These are phyloP conservation scores for Ibidorhyncha struthersii DNA, from an alignment of 2,113 vertebrate species.

Conservation along the genomic window DNA sequence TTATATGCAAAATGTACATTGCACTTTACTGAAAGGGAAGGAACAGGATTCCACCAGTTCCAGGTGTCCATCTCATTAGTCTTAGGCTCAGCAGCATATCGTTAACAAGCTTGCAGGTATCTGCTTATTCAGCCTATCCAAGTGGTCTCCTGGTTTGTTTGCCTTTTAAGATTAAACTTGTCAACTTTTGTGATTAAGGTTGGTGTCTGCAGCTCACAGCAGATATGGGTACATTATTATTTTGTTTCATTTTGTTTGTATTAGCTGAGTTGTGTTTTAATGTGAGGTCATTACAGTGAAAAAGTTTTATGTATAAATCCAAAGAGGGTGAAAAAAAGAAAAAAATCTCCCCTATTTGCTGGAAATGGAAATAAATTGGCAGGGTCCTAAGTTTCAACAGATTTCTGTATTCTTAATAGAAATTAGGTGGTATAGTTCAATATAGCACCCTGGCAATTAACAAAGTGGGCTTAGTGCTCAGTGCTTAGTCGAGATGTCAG, in stretches of 20 bases:
- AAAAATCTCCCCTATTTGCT: neutral
- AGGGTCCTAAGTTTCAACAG: neutral
- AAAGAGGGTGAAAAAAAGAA: neutral
- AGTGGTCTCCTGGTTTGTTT: neutral
- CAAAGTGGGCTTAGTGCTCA: neutral
- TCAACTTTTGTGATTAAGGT: neutral
- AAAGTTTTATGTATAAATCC: neutral
- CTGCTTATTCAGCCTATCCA: neutral
- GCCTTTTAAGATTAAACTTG: neutral
- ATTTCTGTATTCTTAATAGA: neutral
- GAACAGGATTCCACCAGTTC: neutral
- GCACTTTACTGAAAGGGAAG: neutral
- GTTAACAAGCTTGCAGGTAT: neutral
- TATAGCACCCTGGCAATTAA: neutral
- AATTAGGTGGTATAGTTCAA: neutral
- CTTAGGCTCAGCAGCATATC: neutral
- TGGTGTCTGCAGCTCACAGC: neutral
- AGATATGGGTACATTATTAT: neutral
- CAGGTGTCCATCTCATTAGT: neutral
- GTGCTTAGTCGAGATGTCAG: neutral
- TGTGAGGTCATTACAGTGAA: neutral
- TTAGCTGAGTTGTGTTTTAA: neutral
- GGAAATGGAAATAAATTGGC: neutral
- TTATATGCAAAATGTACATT: neutral
- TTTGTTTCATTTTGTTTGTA: neutral